A percentile compares a stretch with the other conserved stretches of the same genome.
Evolutionary conservation across 1,140 invertebrate species (phyloP).

Genomic region (Aphaenogaster floridana): DNA sequence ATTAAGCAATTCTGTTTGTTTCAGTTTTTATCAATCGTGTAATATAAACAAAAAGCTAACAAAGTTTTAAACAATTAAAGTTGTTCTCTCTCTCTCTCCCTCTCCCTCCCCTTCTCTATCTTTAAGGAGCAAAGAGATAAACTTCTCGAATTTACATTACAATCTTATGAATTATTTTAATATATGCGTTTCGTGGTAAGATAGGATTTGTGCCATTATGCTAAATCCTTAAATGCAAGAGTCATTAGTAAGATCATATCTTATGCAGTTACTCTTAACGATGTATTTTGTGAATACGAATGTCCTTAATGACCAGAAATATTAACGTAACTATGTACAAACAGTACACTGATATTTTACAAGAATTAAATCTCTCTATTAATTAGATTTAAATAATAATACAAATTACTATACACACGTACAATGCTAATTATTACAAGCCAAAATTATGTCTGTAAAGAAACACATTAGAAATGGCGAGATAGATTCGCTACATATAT

Average conservation of each 20-base stretch:
- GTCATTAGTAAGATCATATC: conserved; percentile 58
- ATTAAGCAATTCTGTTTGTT: neutral
- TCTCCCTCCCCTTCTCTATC: neutral
- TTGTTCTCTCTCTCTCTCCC: neutral
- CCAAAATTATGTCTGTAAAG: neutral
- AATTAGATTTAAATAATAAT: conserved; percentile 17
- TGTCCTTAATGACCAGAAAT: conserved; percentile 49
- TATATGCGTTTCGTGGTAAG: conserved; percentile 10
- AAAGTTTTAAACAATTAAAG: neutral
- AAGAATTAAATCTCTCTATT: neutral
- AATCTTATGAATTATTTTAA: conserved; percentile 36
- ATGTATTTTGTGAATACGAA: conserved; percentile 34
- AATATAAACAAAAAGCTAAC: neutral
- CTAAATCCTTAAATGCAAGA: conserved; percentile 57
- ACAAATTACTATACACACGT: neutral
- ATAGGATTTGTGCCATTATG: conserved; percentile 37
- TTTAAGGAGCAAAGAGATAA: neutral
- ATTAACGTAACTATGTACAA: neutral
- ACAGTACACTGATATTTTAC: neutral
- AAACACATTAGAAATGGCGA: neutral
- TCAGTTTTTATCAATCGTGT: neutral
- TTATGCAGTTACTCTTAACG: conserved; percentile 35
- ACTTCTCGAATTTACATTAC: neutral
- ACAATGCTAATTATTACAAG: neutral
- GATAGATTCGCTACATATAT: neutral